Conservation (phyloP, 2,888 invertebrate species). For the Heliconius charithonia region DNA sequence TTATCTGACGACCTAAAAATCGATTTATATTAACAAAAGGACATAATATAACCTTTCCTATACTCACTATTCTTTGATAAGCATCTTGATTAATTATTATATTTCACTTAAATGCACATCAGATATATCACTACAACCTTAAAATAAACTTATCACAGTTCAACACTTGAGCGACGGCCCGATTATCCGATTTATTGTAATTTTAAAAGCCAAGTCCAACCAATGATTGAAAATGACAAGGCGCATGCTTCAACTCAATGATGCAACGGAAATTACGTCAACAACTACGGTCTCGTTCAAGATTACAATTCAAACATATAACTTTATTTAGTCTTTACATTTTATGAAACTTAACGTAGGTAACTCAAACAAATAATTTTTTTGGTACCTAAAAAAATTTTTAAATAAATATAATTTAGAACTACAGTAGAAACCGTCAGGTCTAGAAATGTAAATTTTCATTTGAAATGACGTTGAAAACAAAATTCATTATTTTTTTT, state of each 20-base stretch:
- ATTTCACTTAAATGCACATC: conserved; percentile 79
- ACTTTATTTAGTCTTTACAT: background rate
- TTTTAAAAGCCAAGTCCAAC: conserved; percentile 78
- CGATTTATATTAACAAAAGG: conserved; percentile 73
- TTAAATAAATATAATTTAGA: too few relatives aligned
- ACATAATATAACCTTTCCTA: conserved; percentile 69
- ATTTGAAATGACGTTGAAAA: too few relatives aligned
- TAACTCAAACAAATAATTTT: too few relatives aligned
- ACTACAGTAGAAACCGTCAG: too few relatives aligned
- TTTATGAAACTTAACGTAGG: background rate
- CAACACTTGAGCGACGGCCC: conserved; percentile 78
- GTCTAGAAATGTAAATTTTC: too few relatives aligned
- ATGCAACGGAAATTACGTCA: conserved; percentile 87
- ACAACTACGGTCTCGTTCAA: conserved; percentile 54
- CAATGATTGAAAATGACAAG: conserved; percentile 80
- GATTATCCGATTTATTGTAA: conserved; percentile 75
- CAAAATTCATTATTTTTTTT: too few relatives aligned
- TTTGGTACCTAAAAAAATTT: too few relatives aligned
- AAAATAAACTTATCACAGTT: conserved; percentile 79
- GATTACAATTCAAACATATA: conserved; percentile 32
- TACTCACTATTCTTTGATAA: conserved; percentile 90
- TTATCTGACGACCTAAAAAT: conserved; percentile 64
- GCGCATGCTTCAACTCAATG: conserved; percentile 84
- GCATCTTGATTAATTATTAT: conserved; percentile 82
- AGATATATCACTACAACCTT: conserved; percentile 81